phyloP scores from a whole-genome alignment of 2,797 vertebrate genomes.

The Graptemys geographica region DNA sequence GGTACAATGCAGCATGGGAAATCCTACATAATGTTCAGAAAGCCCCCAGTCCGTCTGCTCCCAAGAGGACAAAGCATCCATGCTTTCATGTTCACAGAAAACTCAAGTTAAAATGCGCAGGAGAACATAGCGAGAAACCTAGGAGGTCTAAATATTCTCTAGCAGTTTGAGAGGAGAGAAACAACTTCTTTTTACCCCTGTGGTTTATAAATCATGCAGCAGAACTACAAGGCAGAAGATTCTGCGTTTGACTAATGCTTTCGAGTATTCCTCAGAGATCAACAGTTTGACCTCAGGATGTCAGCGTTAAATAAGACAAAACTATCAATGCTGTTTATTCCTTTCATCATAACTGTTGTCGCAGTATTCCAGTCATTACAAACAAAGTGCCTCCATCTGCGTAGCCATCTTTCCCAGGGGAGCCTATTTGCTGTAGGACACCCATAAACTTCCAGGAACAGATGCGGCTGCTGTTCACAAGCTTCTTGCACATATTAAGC shows the following conservation, averaged over 20 bases:
- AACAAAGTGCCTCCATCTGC: not conserved
- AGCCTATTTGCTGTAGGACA: not conserved
- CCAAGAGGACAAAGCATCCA: slow-evolving; percentile 30
- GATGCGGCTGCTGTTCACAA: not conserved
- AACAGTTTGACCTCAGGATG: slow-evolving; percentile 69
- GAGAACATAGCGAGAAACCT: not conserved
- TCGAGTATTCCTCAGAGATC: slow-evolving; percentile 52
- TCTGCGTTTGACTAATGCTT: slow-evolving; percentile 63
- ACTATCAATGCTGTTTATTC: not conserved
- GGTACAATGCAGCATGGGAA: not conserved
- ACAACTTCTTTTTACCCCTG: not conserved
- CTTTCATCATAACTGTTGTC: not conserved
- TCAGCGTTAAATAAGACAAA: slow-evolving; percentile 75
- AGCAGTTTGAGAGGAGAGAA: slow-evolving; percentile 26
- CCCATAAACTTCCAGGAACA: not conserved
- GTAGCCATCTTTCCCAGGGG: rapidly evolving
- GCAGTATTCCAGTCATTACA: not conserved
- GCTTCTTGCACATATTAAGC: rapidly evolving
- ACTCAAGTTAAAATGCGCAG: slow-evolving; percentile 2
- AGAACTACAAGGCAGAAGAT: slow-evolving; percentile 57
- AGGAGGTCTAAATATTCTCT: slow-evolving; percentile 7
- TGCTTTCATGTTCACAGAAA: slow-evolving; percentile 34
- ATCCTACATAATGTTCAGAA: not conserved
- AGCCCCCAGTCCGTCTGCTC: not conserved
- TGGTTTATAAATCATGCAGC: slow-evolving; percentile 69